These are phyloP conservation scores for Bovichtus variegatus DNA, from an alignment of 2,797 vertebrate species.

Conservation along the genomic window DNA sequence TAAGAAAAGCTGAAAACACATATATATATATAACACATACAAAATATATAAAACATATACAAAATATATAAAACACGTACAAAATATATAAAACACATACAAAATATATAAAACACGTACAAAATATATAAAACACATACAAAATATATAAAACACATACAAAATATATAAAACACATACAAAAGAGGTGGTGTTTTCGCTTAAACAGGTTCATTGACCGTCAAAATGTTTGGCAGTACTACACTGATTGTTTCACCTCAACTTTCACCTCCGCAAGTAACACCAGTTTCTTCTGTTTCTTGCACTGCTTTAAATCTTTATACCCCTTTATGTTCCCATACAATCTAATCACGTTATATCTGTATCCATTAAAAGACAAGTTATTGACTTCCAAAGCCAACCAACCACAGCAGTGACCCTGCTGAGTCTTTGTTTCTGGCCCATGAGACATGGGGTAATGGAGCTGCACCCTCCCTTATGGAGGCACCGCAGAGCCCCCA, in stretches of 20 bases:
- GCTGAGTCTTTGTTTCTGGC: constrained; percentile 73
- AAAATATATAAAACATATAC: no score
- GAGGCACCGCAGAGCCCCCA: constrained; percentile 41
- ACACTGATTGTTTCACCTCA: not conserved
- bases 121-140: no score
- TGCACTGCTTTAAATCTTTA: not conserved
- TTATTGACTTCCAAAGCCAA: constrained; percentile 40
- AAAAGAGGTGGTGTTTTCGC: not conserved
- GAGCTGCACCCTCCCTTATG: constrained; percentile 58
- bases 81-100: no score
- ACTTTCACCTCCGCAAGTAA: not conserved
- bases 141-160: no score
- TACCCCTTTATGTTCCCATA: not conserved
- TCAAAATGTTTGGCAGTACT: not conserved
- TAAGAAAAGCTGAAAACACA: no score
- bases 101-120: no score
- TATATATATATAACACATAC: no score
- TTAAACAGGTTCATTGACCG: not conserved
- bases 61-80: no score
- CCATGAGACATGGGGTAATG: constrained; percentile 45
- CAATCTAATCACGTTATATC: constrained; percentile 16
- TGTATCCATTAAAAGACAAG: constrained; percentile 34
- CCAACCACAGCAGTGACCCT: constrained; percentile 63
- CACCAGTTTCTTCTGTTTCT: not conserved
- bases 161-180: no score